These are phyloP conservation scores for Eupithecia dodoneata DNA, from an alignment of 2,888 invertebrate species.

Conservation along the genomic window DNA sequence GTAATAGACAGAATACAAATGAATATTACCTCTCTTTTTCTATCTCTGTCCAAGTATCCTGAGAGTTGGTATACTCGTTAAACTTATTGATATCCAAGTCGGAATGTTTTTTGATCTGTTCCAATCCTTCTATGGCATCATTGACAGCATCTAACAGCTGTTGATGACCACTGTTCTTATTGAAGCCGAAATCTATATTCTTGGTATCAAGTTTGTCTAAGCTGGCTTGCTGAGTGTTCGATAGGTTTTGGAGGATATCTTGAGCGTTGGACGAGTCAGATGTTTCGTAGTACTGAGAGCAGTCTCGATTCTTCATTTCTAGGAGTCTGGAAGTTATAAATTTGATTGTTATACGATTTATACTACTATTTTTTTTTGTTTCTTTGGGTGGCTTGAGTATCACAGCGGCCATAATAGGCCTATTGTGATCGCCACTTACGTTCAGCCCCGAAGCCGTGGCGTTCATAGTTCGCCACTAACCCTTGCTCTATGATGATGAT, in stretches of 20 bases:
- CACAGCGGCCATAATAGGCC: too few relatives aligned
- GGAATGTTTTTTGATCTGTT: slow-evolving; percentile 71
- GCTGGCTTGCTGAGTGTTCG: slow-evolving; percentile 55
- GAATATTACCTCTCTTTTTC: slow-evolving; percentile 52
- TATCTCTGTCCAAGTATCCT: slow-evolving; percentile 55
- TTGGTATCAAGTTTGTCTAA: slow-evolving; percentile 67
- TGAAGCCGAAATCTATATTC: slow-evolving; percentile 73
- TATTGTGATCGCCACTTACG: too few relatives aligned
- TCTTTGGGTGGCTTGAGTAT: too few relatives aligned
- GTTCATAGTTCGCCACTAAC: too few relatives aligned
- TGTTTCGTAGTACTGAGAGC: slow-evolving; percentile 58
- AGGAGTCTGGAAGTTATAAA: slow-evolving; percentile 59
- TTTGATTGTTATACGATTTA: not conserved
- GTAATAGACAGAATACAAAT: not conserved
- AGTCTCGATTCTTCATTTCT: slow-evolving; percentile 63
- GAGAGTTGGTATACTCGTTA: slow-evolving; percentile 60
- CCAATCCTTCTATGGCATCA: slow-evolving; percentile 71
- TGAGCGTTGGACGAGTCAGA: slow-evolving; percentile 58
- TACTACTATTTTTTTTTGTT: not conserved
- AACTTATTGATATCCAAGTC: slow-evolving; percentile 65
- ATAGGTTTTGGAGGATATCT: slow-evolving; percentile 55
- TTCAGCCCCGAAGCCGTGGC: too few relatives aligned
- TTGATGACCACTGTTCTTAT: slow-evolving; percentile 66
- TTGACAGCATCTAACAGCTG: slow-evolving; percentile 73
- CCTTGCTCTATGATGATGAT: too few relatives aligned